These are phyloP conservation scores for Bellardia bayeri DNA, from an alignment of 2,888 invertebrate species.

Conservation along the genomic window DNA sequence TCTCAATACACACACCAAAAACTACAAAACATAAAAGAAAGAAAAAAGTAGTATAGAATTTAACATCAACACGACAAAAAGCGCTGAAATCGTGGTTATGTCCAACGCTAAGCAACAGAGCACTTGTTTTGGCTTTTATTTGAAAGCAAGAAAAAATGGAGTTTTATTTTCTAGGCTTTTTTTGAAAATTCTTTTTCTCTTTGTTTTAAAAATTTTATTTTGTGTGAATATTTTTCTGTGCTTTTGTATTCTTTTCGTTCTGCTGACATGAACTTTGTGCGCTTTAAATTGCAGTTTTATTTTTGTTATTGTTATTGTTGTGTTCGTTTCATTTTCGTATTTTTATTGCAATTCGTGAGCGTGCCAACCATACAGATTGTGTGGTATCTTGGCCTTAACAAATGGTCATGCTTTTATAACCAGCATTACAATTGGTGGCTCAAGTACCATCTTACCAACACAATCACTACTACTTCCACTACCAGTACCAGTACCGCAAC, in stretches of 20 bases:
- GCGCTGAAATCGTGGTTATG: constrained; percentile 82
- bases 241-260: constrained; percentile 69
- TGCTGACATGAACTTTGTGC: constrained; percentile 83
- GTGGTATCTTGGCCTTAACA: constrained; percentile 20
- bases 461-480: neutral
- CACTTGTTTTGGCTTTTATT: constrained; percentile 65
- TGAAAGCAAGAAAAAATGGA: constrained; percentile 69
- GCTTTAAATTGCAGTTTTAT: constrained; percentile 81
- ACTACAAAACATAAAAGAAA: neutral
- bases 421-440: constrained; percentile 71
- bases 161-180: constrained; percentile 57
- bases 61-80: constrained; percentile 79
- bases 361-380: constrained; percentile 69
- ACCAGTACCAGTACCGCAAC: neutral
- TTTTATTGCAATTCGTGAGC: constrained; percentile 83
- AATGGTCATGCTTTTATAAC: constrained; percentile 66
- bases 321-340: neutral
- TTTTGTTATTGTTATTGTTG: constrained; percentile 44
- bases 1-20: neutral
- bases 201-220: constrained; percentile 46
- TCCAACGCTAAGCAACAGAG: constrained; percentile 74
- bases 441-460: constrained; percentile 57
- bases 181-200: constrained; percentile 33
- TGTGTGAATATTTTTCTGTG: constrained; percentile 53
- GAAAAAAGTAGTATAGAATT: constrained; percentile 71